phyloP scores from a whole-genome alignment of 2,888 invertebrate genomes.

The Stenolophus ochropezus region DNA sequence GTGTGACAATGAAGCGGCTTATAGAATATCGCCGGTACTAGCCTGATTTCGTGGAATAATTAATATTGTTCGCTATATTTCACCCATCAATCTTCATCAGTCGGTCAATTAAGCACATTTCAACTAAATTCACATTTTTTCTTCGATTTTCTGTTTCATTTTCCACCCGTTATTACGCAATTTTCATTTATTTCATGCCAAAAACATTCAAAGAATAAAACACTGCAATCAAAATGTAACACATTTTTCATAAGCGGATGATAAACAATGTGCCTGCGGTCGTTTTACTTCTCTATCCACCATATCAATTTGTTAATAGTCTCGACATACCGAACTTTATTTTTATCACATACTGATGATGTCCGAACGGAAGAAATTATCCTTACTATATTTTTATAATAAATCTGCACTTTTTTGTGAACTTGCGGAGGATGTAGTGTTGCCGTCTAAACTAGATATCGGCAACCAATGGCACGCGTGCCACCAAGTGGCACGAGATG shows the following conservation, averaged over 20 bases:
- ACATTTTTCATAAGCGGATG: neutral
- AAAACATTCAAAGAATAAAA: neutral
- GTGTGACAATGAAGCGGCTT: neutral
- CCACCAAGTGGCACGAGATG: no score
- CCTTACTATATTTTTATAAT: no score
- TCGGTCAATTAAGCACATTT: constrained; percentile 30
- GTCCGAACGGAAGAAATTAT: no score
- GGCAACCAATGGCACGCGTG: no score
- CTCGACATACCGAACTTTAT: no score
- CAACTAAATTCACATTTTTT: constrained; percentile 34
- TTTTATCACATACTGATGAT: no score
- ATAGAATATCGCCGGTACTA: neutral
- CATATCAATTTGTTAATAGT: no score
- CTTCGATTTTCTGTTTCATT: constrained; percentile 26
- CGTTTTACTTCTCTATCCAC: no score
- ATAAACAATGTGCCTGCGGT: no score
- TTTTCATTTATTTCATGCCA: constrained; percentile 13
- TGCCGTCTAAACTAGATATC: no score
- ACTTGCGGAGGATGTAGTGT: no score
- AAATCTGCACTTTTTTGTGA: no score
- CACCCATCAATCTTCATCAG: constrained; percentile 43
- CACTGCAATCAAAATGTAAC: neutral
- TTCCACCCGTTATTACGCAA: constrained; percentile 4
- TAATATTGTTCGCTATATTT: constrained; percentile 24
- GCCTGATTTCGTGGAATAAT: constrained; percentile 13